These are phyloP conservation scores for Telenomus remus DNA, from an alignment of 1,140 invertebrate species.

Conservation along the genomic window DNA sequence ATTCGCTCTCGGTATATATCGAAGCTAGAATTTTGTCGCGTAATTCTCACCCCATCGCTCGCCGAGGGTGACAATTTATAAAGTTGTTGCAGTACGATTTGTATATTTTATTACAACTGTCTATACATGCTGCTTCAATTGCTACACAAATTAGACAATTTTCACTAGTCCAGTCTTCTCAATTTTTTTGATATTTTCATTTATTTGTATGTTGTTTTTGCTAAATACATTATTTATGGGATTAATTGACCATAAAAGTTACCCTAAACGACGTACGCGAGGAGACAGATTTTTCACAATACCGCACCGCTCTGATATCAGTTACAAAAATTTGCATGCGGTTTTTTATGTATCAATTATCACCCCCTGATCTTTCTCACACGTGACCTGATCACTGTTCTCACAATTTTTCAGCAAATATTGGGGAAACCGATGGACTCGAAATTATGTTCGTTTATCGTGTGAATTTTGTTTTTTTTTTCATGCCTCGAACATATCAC, in stretches of 20 bases:
- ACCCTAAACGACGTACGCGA: slow-evolving; percentile 8
- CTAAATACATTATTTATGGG: too few species aligned
- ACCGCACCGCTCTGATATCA: slow-evolving; percentile 20
- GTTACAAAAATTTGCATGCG: slow-evolving; percentile 20
- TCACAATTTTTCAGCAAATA: slow-evolving; percentile 33
- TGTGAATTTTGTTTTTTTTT: slow-evolving; percentile 41
- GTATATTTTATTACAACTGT: too few species aligned
- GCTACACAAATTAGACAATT: too few species aligned
- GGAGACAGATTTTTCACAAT: slow-evolving; percentile 12
- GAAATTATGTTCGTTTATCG: slow-evolving; percentile 18
- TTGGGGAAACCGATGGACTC: slow-evolving; percentile 2
- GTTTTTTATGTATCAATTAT: slow-evolving; percentile 25
- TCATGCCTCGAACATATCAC: slow-evolving; percentile 2
- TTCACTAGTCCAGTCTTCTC: too few species aligned
- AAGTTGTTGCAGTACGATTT: slow-evolving; percentile 12
- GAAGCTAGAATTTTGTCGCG: slow-evolving; percentile 54
- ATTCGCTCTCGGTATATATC: slow-evolving; percentile 44
- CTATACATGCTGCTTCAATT: too few species aligned
- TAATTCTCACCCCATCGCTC: slow-evolving; percentile 50
- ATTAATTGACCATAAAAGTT: neutral
- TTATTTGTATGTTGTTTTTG: too few species aligned
- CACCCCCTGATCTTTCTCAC: slow-evolving; percentile 6
- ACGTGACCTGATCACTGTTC: slow-evolving; percentile 38
- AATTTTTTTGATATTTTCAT: too few species aligned
- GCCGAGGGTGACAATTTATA: slow-evolving; percentile 40